A percentile compares a stretch with the other conserved stretches of the same genome.
These are phyloP conservation scores for Oreotrochilus melanogaster DNA, from an alignment of 2,113 vertebrate genomes.

Conservation along the genomic window DNA sequence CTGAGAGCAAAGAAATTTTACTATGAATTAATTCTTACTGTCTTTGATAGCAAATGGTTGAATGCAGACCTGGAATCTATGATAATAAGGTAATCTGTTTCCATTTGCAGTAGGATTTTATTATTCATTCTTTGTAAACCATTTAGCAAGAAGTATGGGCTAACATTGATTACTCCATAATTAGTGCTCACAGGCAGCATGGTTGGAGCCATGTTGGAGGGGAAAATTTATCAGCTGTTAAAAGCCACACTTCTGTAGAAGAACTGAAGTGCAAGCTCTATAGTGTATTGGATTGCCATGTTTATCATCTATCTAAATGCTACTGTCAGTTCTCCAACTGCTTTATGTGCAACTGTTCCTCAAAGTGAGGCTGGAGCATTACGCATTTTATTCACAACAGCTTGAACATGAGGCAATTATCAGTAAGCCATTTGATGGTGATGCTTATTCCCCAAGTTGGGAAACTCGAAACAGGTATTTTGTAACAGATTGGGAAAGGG, in stretches of 20 bases:
- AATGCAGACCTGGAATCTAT: neutral
- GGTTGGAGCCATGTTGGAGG: neutral
- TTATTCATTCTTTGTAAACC: slow-evolving; percentile 19
- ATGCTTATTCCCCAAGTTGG: slow-evolving; percentile 27
- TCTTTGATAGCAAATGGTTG: neutral
- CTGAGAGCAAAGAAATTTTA: neutral
- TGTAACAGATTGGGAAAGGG: slow-evolving; percentile 45
- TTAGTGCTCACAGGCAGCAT: slow-evolving; percentile 35
- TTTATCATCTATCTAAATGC: slow-evolving; percentile 57
- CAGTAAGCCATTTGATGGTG: slow-evolving; percentile 24
- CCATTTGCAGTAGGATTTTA: slow-evolving; percentile 39
- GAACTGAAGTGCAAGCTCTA: neutral
- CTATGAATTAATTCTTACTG: neutral
- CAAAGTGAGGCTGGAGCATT: slow-evolving; percentile 2
- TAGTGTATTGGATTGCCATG: slow-evolving; percentile 26
- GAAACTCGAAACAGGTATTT: slow-evolving; percentile 40
- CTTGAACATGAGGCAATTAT: slow-evolving; percentile 59
- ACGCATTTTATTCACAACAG: slow-evolving; percentile 42
- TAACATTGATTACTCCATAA: slow-evolving; percentile 50
- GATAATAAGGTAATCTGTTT: slow-evolving; percentile 24
- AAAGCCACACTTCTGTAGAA: neutral
- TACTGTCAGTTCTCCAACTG: slow-evolving; percentile 58
- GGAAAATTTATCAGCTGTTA: slow-evolving; percentile 32
- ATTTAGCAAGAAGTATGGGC: slow-evolving; percentile 5
- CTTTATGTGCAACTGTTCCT: slow-evolving; percentile 49